Percentiles rank a stretch among this genome's conserved stretches.
Conservation (phyloP, 1,140 invertebrate species). For the Sarcophaga bullata region DNA sequence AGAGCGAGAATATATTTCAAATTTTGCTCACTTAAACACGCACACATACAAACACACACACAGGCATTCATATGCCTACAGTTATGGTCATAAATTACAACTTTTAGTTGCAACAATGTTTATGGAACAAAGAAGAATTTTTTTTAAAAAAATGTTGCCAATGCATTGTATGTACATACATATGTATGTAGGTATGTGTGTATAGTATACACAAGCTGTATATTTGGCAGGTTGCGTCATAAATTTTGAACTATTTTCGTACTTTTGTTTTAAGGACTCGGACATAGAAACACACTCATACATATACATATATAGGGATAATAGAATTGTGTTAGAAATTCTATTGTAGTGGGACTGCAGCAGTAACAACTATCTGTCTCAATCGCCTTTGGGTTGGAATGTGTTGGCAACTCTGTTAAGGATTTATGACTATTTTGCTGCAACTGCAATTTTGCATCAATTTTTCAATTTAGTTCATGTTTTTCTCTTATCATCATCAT, state of each 20-base stretch:
- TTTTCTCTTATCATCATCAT: background rate
- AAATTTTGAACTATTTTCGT: slow-evolving; percentile 11
- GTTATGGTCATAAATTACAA: slow-evolving; percentile 1
- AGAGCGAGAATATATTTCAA: background rate
- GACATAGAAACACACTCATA: background rate
- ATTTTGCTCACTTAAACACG: background rate
- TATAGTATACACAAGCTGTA: background rate
- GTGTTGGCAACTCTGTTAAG: slow-evolving; percentile 17
- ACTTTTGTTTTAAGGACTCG: background rate
- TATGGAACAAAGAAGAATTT: background rate
- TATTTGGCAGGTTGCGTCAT: slow-evolving; percentile 3
- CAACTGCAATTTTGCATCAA: slow-evolving; percentile 22
- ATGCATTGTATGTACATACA: too few relatives aligned
- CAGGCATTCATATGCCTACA: background rate
- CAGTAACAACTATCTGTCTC: background rate
- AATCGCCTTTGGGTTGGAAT: background rate
- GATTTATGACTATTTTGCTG: slow-evolving; percentile 8
- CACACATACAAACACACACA: background rate
- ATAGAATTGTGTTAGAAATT: background rate
- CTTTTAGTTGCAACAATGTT: slow-evolving; percentile 1
- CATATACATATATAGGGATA: background rate
- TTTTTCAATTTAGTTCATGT: slow-evolving; percentile 10
- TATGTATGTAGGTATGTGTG: too few relatives aligned
- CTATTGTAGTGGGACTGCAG: background rate
- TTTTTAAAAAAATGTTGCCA: background rate